These are phyloP conservation scores for Setophaga petechia DNA, from an alignment of 2,113 vertebrate genomes.

Conservation along the genomic window DNA sequence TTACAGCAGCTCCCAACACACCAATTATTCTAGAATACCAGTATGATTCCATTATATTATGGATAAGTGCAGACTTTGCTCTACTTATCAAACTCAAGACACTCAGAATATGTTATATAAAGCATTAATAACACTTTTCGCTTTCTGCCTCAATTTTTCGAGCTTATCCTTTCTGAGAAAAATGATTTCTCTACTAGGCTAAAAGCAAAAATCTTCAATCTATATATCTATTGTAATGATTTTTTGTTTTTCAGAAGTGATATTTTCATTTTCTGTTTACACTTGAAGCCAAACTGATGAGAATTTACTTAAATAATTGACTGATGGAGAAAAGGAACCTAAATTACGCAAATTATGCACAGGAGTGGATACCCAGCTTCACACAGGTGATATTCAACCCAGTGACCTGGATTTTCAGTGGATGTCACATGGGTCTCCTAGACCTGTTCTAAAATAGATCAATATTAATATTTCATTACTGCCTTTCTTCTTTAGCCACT, in stretches of 20 bases:
- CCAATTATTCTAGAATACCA: slow-evolving; percentile 7
- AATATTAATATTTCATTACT: background rate
- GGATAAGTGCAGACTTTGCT: slow-evolving; percentile 2
- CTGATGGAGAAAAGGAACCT: background rate
- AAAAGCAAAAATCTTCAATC: background rate
- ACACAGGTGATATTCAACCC: background rate
- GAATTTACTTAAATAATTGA: background rate
- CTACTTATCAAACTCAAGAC: slow-evolving; percentile 14
- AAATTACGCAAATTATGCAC: background rate
- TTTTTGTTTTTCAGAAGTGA: background rate
- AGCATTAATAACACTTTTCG: background rate
- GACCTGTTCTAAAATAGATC: background rate
- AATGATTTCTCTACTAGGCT: background rate
- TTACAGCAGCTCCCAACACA: slow-evolving; percentile 8
- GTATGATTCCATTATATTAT: background rate
- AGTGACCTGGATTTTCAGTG: background rate
- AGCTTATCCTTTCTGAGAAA: background rate
- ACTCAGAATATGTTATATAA: background rate
- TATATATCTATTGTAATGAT: background rate
- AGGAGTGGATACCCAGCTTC: background rate
- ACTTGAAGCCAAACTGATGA: background rate
- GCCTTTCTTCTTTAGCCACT: background rate
- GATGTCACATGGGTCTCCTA: background rate
- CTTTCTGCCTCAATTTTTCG: background rate
- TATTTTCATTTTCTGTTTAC: background rate